Evolutionary conservation across 1,140 invertebrate genomes (phyloP), one percentile per base, ranked within the genome.

Genomic region (Spodoptera frugiperda): DNA sequence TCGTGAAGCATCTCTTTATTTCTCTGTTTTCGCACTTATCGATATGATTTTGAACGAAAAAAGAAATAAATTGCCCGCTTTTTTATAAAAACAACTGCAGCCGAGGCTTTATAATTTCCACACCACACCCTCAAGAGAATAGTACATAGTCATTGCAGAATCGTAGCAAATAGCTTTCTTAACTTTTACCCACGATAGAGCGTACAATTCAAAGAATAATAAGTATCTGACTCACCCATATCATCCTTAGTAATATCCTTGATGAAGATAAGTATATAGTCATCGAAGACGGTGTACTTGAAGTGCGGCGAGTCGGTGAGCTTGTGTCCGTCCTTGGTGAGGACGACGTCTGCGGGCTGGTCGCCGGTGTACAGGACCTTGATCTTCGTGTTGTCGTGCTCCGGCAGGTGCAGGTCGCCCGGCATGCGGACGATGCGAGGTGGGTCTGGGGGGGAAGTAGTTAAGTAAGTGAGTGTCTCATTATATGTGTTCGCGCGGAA

Each of bases 211-310:
- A n/a, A n/a, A n/a, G n/a, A n/a, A n/a, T n/a, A n/a, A n/a, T n/a
- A n/a, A n/a, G n/a, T n/a, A 25, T 25, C 5, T 25, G 25, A 25
- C 94, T 94, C 76, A 94, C 98, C 98, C 84, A 96, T 97, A 90
- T 99, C 98, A 78, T 96, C 95, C 84, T 98, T 98, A 14, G 95
- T 95, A 68, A 98, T 97, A 82, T 98, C 98, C 84, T 97, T 97
- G 79, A 99, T 97, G 84, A 98, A 98, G 63, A 99, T 97, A 25
- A 99, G 98, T 17, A 98, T 96, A 87, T 99, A 99, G 78, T 99
- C 99, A 94, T 99, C 99, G 94, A 99, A 99, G 2, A 99, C 95
- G 0, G 97, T 98, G 89, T 97, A 98, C 90, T 99, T 99, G 80
- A 99, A 95, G 80, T 98, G 97, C 0, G 95, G 92, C 2, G 97